A percentile compares a stretch with the other conserved stretches of the same genome.
Evolutionary conservation across 2,113 vertebrate genomes (phyloP).

Genomic region (Etheostoma cragini): DNA sequence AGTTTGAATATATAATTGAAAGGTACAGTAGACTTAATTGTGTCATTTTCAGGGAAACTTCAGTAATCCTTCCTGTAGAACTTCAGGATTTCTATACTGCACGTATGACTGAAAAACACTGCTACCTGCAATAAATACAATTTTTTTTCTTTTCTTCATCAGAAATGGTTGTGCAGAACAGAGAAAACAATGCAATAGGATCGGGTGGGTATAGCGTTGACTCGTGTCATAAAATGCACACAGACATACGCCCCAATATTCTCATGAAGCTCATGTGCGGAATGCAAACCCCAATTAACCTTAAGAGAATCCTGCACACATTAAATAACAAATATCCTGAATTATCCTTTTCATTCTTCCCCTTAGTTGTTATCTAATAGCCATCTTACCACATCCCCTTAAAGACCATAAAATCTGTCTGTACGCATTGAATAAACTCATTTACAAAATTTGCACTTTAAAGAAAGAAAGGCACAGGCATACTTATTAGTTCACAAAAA

Average conservation of each 20-base stretch:
- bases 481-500: conserved; percentile 22
- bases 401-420: background rate
- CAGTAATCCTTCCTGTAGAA: background rate
- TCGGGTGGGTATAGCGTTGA: conserved; percentile 38
- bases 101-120: background rate
- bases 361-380: background rate
- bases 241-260: background rate
- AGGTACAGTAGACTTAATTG: background rate
- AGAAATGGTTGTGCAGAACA: conserved; percentile 68
- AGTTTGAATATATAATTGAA: background rate
- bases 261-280: background rate
- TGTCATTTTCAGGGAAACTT: background rate
- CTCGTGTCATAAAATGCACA: background rate
- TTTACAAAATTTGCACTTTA: too few relatives aligned
- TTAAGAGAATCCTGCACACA: background rate
- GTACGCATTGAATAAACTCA: background rate
- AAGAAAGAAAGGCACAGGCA: too few relatives aligned
- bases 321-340: background rate
- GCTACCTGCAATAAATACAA: background rate
- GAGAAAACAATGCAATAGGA: conserved; percentile 38
- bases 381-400: background rate
- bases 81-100: background rate
- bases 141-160: conserved; percentile 9
- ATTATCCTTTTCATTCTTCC: background rate
- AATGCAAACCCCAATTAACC: background rate